These are phyloP conservation scores for Rotaria magnacalcarata DNA, from an alignment of 2,888 invertebrate genomes.

Conservation along the genomic window DNA sequence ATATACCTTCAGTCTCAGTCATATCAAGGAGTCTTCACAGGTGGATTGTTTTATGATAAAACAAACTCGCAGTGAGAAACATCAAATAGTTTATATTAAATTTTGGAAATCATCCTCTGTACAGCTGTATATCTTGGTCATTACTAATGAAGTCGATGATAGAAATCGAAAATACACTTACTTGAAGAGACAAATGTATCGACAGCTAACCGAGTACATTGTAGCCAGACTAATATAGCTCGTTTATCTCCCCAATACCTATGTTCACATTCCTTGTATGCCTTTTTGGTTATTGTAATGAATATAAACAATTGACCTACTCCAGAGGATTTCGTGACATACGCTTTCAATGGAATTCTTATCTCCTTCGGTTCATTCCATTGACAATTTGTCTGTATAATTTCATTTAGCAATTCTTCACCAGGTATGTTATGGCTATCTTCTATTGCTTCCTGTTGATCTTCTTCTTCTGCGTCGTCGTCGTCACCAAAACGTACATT, in stretches of 20 bases:
- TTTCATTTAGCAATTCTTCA: background rate
- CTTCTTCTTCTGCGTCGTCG: background rate
- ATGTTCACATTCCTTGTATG: background rate
- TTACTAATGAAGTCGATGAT: no score
- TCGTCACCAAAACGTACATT: no score
- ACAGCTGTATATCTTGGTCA: no score
- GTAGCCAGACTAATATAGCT: background rate
- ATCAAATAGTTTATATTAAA: no score
- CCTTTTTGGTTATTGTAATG: background rate
- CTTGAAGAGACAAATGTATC: background rate
- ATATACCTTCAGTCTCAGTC: no score
- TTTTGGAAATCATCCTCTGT: no score
- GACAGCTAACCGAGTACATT: conserved; percentile 7
- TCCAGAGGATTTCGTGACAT: background rate
- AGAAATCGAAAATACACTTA: background rate
- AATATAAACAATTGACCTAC: background rate
- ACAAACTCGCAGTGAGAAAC: no score
- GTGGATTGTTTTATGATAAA: no score
- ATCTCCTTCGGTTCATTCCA: background rate
- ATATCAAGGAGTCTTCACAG: no score
- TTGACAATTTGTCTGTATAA: background rate
- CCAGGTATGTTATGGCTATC: background rate
- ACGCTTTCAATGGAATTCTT: background rate
- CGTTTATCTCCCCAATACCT: background rate
- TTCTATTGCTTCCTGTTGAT: background rate